phyloP scores from a whole-genome alignment of 2,797 vertebrate species.

The Peromyscus melanophrys region DNA sequence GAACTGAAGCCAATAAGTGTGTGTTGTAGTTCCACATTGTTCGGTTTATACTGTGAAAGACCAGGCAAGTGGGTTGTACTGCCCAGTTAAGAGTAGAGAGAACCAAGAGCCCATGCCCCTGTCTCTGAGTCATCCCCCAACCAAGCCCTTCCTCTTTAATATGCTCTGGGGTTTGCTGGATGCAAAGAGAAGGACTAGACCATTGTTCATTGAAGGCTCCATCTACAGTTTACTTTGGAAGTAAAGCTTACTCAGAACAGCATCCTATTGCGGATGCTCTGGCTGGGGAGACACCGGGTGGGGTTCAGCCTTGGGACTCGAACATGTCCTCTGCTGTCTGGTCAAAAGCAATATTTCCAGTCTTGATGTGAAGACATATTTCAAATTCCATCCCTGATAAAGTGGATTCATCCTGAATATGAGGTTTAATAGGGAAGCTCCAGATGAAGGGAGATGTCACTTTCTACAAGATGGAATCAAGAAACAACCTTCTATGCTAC shows the following conservation, averaged over 20 bases:
- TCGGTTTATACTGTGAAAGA: slow-evolving; percentile 86
- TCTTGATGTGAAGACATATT: not conserved
- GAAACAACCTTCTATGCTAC: slow-evolving; percentile 43
- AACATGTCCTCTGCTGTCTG: not conserved
- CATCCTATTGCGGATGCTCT: slow-evolving; percentile 15
- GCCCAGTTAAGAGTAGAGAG: slow-evolving; percentile 84
- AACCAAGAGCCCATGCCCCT: slow-evolving; percentile 84
- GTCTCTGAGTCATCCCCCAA: slow-evolving; percentile 68
- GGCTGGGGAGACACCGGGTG: not conserved
- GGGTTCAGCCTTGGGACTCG: slow-evolving; percentile 50
- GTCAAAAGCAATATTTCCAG: not conserved
- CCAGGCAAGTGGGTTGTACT: slow-evolving; percentile 88
- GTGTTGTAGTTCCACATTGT: slow-evolving; percentile 91
- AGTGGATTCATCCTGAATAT: slow-evolving; percentile 38
- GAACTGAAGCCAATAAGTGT: slow-evolving; percentile 93
- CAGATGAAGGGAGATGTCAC: slow-evolving; percentile 68
- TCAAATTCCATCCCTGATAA: slow-evolving; percentile 39
- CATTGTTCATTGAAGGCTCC: slow-evolving; percentile 69
- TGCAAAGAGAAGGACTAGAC: slow-evolving; percentile 82
- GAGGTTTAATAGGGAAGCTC: slow-evolving; percentile 74
- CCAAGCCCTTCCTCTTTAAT: slow-evolving; percentile 86
- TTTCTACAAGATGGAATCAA: slow-evolving; percentile 64
- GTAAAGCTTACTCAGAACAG: slow-evolving; percentile 61
- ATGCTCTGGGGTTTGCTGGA: slow-evolving; percentile 82
- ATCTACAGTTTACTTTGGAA: slow-evolving; percentile 73